These are phyloP conservation scores for Chrosomus eos DNA, from an alignment of 2,797 vertebrate species.

Conservation along the genomic window DNA sequence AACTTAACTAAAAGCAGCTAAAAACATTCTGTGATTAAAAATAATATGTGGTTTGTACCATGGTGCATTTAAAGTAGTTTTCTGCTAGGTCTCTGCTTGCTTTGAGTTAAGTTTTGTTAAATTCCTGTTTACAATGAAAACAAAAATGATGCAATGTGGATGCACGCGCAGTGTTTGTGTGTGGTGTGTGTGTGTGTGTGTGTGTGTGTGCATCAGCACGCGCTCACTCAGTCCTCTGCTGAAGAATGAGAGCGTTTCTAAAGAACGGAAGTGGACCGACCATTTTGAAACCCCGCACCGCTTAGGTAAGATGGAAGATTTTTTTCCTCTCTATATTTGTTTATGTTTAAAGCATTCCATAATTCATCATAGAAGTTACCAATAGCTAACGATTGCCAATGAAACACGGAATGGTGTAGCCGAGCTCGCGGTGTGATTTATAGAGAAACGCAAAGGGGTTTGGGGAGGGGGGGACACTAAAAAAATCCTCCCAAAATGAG, in stretches of 20 bases:
- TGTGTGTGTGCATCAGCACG: not conserved
- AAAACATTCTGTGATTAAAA: not conserved
- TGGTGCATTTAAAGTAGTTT: no score
- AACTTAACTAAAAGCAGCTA: not conserved
- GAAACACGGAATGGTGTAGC: not conserved
- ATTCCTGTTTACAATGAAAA: not conserved
- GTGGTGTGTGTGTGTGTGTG: not conserved
- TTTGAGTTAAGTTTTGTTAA: not conserved
- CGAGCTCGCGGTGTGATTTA: slow-evolving; percentile 6
- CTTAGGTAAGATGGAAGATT: slow-evolving; percentile 83
- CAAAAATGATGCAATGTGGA: not conserved
- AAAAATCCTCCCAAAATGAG: slow-evolving; percentile 36
- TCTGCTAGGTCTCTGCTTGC: not conserved
- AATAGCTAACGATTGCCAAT: not conserved
- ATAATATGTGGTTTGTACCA: not conserved
- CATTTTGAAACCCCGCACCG: slow-evolving; percentile 84
- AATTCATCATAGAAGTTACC: not conserved
- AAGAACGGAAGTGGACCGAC: slow-evolving; percentile 83
- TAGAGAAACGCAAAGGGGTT: not conserved
- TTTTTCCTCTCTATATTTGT: slow-evolving; percentile 37
- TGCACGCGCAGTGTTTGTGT: not conserved
- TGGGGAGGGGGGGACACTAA: slow-evolving; percentile 20
- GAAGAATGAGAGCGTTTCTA: slow-evolving; percentile 72
- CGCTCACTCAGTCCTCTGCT: slow-evolving; percentile 49
- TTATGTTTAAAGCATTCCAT: not conserved